Conservation (phyloP, 2,888 invertebrate genomes). For the Glyphotaelius pellucidus region DNA sequence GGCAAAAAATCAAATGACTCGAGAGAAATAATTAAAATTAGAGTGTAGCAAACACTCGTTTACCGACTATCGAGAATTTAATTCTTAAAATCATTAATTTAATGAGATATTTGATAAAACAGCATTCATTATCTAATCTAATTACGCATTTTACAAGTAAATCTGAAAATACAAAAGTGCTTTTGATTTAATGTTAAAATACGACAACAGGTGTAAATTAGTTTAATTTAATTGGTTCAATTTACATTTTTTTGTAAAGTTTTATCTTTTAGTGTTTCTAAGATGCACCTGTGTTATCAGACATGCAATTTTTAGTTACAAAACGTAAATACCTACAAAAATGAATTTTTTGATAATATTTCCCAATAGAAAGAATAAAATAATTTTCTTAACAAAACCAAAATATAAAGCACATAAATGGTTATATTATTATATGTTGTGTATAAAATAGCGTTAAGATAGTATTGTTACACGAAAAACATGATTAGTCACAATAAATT, state of each 20-base stretch:
- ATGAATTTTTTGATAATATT: conserved; percentile 28
- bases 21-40: background rate
- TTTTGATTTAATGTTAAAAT: background rate
- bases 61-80: background rate
- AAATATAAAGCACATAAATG: conserved; percentile 34
- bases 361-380: conserved; percentile 43
- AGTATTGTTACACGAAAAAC: background rate
- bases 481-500: background rate
- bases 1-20: background rate
- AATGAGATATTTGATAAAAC: background rate
- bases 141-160: background rate
- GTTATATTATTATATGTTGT: conserved; percentile 11
- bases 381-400: conserved; percentile 17
- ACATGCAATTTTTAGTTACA: conserved; percentile 46
- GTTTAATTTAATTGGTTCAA: background rate
- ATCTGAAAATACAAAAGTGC: background rate
- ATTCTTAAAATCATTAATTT: background rate
- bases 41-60: background rate
- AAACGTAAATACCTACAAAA: conserved; percentile 14
- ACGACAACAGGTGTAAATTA: conserved; percentile 11
- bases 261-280: background rate
- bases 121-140: conserved; percentile 2
- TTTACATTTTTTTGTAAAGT: background rate
- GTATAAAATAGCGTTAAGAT: conserved; percentile 1
- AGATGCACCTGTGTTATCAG: background rate